phyloP scores from a whole-genome alignment of 2,113 vertebrate species.

The Amia ocellicauda region DNA sequence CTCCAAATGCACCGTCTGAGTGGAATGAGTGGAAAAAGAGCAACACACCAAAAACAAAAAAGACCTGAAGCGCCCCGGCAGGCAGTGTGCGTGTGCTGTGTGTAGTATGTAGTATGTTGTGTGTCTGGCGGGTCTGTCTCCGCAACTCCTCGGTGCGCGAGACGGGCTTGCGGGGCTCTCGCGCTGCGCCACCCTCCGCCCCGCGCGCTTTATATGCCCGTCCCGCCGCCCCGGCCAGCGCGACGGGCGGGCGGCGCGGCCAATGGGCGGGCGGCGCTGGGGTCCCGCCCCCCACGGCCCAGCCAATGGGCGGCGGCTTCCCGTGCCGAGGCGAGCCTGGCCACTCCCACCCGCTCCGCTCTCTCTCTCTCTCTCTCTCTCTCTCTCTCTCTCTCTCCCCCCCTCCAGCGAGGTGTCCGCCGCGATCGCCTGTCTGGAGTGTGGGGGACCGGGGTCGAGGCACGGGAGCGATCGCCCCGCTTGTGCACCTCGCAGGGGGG shows the following conservation, averaged over 20 bases:
- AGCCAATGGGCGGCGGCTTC: slow-evolving; percentile 24
- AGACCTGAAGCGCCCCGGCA: not conserved
- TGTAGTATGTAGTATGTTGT: slow-evolving; percentile 24
- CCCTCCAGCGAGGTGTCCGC: not conserved
- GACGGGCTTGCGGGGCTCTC: slow-evolving; percentile 29
- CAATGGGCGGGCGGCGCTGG: slow-evolving; percentile 19
- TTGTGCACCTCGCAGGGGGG: too few species aligned
- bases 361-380: slow-evolving; percentile 29
- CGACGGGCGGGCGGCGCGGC: slow-evolving; percentile 23
- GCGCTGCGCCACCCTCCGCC: slow-evolving; percentile 22
- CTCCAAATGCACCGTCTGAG: slow-evolving; percentile 6
- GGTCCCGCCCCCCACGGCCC: not conserved
- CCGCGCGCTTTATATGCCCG: slow-evolving; percentile 35
- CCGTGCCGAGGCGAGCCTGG: not conserved
- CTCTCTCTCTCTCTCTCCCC: slow-evolving; percentile 7
- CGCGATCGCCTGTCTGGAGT: too few species aligned
- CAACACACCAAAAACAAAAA: too few species aligned
- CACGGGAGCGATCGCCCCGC: not conserved
- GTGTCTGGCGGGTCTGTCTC: slow-evolving; percentile 9
- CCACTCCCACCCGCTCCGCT: slow-evolving; percentile 8
- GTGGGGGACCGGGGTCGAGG: too few species aligned
- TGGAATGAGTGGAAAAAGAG: not conserved
- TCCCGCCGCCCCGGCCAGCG: not conserved
- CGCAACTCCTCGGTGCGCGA: slow-evolving; percentile 7
- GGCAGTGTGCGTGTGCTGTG: slow-evolving; percentile 28